Conservation (phyloP, 2,797 vertebrate species). For the Epinephelus coioides region DNA sequence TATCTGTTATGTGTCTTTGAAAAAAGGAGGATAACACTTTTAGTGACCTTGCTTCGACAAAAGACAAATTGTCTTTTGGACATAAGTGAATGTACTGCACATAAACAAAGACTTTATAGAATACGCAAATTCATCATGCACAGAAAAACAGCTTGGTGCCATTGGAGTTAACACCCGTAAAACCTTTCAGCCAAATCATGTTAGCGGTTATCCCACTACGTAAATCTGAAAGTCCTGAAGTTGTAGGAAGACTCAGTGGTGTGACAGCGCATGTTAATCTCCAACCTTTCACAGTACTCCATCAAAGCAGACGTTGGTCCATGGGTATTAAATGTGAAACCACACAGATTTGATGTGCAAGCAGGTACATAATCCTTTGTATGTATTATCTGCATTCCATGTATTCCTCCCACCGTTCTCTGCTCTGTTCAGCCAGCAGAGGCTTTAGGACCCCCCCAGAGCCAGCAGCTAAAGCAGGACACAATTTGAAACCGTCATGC, state of each 20-base stretch:
- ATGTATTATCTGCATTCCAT: constrained; percentile 79
- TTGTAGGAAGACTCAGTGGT: constrained; percentile 40
- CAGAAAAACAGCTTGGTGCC: constrained; percentile 16
- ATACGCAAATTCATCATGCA: constrained; percentile 21
- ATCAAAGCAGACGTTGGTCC: constrained; percentile 68
- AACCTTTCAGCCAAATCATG: constrained; percentile 46
- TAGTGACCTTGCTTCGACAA: constrained; percentile 46
- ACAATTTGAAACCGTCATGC: constrained; percentile 72
- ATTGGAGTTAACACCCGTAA: constrained; percentile 32
- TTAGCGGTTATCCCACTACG: constrained; percentile 41
- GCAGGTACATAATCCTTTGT: constrained; percentile 80
- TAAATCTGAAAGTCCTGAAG: constrained; percentile 56
- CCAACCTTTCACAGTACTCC: constrained; percentile 62
- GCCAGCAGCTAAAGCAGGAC: constrained; percentile 64
- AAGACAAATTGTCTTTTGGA: constrained; percentile 49
- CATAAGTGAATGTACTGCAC: constrained; percentile 26
- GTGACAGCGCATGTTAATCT: constrained; percentile 62
- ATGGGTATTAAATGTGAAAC: constrained; percentile 73
- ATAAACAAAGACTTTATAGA: constrained; percentile 31
- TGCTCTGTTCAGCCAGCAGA: constrained; percentile 65
- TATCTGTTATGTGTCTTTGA: constrained; percentile 41
- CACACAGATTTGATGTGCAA: constrained; percentile 72
- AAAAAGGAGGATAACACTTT: constrained; percentile 37
- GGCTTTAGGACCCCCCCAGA: constrained; percentile 70
- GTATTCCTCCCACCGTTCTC: constrained; percentile 67